phyloP scores from a whole-genome alignment of 2,888 invertebrate species.

The Drosophila buzzatii region DNA sequence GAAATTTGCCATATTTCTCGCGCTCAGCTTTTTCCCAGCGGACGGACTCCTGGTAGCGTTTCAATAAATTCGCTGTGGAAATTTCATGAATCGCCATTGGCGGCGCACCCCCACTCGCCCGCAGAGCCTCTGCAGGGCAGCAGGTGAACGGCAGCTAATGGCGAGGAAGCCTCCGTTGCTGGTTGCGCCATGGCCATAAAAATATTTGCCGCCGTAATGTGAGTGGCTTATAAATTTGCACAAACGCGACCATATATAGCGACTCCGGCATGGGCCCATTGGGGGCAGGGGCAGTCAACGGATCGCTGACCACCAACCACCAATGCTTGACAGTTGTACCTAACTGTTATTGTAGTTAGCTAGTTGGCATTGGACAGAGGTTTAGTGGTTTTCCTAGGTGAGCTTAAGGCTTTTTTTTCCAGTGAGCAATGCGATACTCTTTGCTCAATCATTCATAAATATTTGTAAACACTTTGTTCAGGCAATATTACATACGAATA shows the following conservation, averaged over 20 bases:
- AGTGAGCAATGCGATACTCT: background rate
- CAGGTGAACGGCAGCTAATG: constrained; percentile 45
- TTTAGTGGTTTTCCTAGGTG: constrained; percentile 20
- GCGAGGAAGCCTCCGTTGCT: constrained; percentile 48
- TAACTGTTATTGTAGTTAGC: constrained; percentile 68
- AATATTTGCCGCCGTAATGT: constrained; percentile 80
- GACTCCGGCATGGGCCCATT: constrained; percentile 38
- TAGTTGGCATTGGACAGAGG: constrained; percentile 22
- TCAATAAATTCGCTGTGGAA: constrained; percentile 70
- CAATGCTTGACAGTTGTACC: constrained; percentile 50
- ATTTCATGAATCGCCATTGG: constrained; percentile 74
- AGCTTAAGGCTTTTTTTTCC: background rate
- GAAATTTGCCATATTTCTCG: constrained; percentile 65
- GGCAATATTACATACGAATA: background rate
- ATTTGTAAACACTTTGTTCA: background rate
- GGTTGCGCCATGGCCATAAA: constrained; percentile 66
- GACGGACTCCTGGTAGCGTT: constrained; percentile 62
- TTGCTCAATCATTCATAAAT: constrained; percentile 1
- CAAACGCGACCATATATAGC: constrained; percentile 75
- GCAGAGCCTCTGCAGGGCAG: constrained; percentile 29
- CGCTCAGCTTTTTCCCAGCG: constrained; percentile 36
- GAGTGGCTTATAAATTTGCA: constrained; percentile 78
- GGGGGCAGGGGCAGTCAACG: constrained; percentile 37
- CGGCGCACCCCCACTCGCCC: constrained; percentile 13
- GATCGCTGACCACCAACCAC: constrained; percentile 36